These are phyloP conservation scores for Bubo scandiacus DNA, from an alignment of 2,113 vertebrate species.

Conservation along the genomic window DNA sequence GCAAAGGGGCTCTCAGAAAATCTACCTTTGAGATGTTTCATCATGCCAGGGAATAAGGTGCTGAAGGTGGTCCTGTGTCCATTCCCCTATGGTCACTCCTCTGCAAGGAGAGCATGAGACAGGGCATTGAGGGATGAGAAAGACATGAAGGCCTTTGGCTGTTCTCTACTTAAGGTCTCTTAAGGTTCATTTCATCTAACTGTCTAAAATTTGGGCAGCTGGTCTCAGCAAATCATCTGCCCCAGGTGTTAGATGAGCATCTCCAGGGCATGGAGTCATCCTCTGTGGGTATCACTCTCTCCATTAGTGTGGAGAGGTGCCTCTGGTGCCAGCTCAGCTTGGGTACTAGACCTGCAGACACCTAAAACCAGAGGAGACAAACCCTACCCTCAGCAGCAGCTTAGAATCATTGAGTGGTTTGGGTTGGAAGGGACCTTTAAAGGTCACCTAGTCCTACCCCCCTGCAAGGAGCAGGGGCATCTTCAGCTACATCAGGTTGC, in stretches of 20 bases:
- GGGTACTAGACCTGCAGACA: too few relatives aligned
- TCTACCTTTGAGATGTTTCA: neutral
- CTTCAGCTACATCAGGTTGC: too few relatives aligned
- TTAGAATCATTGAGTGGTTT: too few relatives aligned
- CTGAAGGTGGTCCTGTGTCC: neutral
- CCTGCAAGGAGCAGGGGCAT: too few relatives aligned
- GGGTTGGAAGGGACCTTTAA: too few relatives aligned
- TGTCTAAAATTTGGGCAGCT: neutral
- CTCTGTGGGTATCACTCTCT: neutral
- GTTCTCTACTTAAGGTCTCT: neutral
- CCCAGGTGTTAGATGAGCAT: neutral
- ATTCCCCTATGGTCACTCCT: neutral
- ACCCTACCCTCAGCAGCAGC: neutral
- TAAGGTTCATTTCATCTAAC: neutral
- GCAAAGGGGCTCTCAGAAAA: neutral
- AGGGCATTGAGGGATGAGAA: neutral
- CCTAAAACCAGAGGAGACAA: neutral
- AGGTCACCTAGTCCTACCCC: too few relatives aligned
- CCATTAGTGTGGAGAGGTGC: neutral
- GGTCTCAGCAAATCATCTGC: neutral
- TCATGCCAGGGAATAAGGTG: neutral
- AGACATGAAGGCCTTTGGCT: neutral
- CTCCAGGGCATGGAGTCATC: neutral
- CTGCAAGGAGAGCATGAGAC: accelerated
- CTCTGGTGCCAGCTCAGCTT: too few relatives aligned